These are phyloP conservation scores for Sepiola atlantica DNA, from an alignment of 2,888 invertebrate species.

Conservation along the genomic window DNA sequence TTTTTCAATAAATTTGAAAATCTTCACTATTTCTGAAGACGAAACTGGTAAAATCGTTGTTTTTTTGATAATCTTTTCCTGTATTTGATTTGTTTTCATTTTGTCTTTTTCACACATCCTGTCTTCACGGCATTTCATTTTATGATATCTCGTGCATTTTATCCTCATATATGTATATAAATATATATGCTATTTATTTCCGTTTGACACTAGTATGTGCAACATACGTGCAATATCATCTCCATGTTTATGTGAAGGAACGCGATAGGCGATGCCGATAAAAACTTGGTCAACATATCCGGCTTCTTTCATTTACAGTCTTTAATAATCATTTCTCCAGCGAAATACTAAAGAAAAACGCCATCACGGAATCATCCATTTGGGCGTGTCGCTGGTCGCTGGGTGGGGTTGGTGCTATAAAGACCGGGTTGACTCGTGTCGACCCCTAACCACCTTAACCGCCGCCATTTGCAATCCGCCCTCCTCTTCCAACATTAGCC, in stretches of 20 bases:
- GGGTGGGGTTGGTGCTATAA: not conserved
- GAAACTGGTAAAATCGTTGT: too few relatives aligned
- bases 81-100: too few relatives aligned
- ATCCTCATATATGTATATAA: too few relatives aligned
- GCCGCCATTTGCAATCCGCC: not conserved
- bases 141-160: too few relatives aligned
- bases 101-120: too few relatives aligned
- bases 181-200: not conserved
- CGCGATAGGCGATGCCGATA: not conserved
- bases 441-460: too few relatives aligned
- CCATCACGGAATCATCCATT: not conserved
- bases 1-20: too few relatives aligned
- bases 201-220: not conserved
- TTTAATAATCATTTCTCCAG: not conserved
- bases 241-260: not conserved
- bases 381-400: not conserved
- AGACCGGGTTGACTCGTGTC: too few relatives aligned
- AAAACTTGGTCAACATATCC: not conserved
- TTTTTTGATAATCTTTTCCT: too few relatives aligned
- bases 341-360: not conserved
- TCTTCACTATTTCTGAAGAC: too few relatives aligned
- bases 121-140: too few relatives aligned
- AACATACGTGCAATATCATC: not conserved
- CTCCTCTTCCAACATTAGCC: not conserved
- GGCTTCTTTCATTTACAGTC: not conserved